Evolutionary conservation across 1,140 invertebrate genomes (phyloP), one percentile per base, ranked within the genome.

Genomic region (Trichonephila clavata): DNA sequence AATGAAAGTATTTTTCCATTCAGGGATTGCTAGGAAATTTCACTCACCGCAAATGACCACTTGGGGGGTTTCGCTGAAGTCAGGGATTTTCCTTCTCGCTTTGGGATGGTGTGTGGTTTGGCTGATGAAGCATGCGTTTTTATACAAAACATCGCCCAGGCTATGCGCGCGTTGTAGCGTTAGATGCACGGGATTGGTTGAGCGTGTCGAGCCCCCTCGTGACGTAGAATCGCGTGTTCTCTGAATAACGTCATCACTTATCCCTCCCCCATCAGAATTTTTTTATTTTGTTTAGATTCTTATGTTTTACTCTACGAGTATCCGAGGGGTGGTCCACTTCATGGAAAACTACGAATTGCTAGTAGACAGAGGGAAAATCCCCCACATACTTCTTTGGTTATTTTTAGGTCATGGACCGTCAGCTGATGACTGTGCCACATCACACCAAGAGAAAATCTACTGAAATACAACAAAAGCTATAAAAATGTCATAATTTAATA

Each of bases 181-280:
- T 20, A 60, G 32, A 24, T 16, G 6, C 14, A 16, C 7, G 7
- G 63, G 32, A 84, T 92, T 83, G 90, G 77, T 59, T n/a, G 60
- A 63, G 27, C 16, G 20, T 59, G 81, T 16, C 77, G 60, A 84
- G 81, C 80, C 90, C 90, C 80, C 81, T 84, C 59, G 32, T 92
- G 90, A 92, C 90, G 90, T 84, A 63, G 27, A 57, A 92, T 92
- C 90, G 90, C 90, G 90, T 92, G 90, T 92, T 92, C 50, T 84
- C 39, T 63, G 20, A 84, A 57, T 65, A 84, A 71, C 90, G 90
- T 92, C 90, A 92, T 68, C 80, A 16, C 39, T 43, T 3, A 24
- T 7, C 27, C 81, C 60, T 61, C 60, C 65, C 24, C 32, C 50
- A 83, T 83, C 14, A 2, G 50, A 83, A 27, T 24, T 57, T 57